These are phyloP conservation scores for Hesperia comma DNA, from an alignment of 2,888 invertebrate genomes.

Conservation along the genomic window DNA sequence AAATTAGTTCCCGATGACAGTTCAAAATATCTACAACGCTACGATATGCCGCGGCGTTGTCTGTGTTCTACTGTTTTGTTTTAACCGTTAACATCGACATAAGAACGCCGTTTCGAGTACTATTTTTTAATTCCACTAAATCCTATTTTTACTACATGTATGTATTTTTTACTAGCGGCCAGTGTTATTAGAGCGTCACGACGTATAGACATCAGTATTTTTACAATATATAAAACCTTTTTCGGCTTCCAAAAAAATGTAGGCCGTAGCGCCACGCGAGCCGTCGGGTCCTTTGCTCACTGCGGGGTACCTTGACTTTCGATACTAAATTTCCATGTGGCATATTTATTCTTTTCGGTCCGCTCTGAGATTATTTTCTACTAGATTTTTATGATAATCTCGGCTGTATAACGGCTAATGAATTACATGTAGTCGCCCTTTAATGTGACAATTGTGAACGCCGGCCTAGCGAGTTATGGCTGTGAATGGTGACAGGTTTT, in stretches of 20 bases:
- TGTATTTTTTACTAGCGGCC: no score
- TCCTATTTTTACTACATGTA: no score
- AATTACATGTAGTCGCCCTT: constrained; percentile 63
- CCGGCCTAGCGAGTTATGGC: constrained; percentile 44
- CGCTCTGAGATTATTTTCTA: constrained; percentile 75
- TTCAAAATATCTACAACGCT: constrained; percentile 73
- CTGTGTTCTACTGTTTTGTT: constrained; percentile 21
- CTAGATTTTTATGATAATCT: constrained; percentile 80
- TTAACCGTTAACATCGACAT: neutral
- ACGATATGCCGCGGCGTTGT: constrained; percentile 17
- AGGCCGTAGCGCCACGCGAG: constrained; percentile 68
- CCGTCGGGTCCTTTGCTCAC: constrained; percentile 73
- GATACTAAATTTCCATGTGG: constrained; percentile 76
- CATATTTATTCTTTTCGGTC: constrained; percentile 74
- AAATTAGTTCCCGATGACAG: constrained; percentile 84
- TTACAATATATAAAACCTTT: constrained; percentile 54
- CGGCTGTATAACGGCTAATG: constrained; percentile 71
- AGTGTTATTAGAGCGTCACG: constrained; percentile 31
- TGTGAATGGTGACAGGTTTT: constrained; percentile 50
- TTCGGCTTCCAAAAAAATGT: constrained; percentile 60
- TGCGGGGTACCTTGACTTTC: constrained; percentile 65
- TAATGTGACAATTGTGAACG: constrained; percentile 60
- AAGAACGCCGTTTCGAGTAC: neutral
- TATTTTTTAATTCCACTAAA: no score
- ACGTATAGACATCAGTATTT: constrained; percentile 42